Evolutionary conservation across 2,888 invertebrate species (phyloP).

Genomic region (Rhyacophila evoluta): DNA sequence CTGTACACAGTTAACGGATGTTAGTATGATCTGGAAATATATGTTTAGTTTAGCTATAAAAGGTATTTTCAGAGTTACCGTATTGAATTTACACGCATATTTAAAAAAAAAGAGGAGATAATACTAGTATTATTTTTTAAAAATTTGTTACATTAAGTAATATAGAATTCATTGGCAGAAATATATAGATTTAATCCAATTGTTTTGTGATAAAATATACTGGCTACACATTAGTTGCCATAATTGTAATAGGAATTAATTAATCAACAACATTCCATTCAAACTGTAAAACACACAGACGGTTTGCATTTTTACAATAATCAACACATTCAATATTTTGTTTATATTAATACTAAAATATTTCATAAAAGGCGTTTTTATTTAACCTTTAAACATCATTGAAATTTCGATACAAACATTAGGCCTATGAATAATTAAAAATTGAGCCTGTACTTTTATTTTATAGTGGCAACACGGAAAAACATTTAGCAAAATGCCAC

Average conservation of each 20-base stretch:
- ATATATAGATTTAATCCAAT: too few species aligned
- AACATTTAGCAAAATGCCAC: not conserved
- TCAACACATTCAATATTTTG: not conserved
- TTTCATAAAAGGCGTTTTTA: slow-evolving; percentile 15
- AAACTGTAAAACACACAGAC: not conserved
- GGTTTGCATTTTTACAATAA: not conserved
- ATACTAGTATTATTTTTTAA: too few species aligned
- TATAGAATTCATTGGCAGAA: too few species aligned
- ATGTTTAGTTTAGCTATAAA: too few species aligned
- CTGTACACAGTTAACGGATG: too few species aligned
- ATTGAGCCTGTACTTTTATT: not conserved
- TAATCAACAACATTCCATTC: not conserved
- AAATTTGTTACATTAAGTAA: too few species aligned
- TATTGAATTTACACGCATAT: too few species aligned
- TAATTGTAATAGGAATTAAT: not conserved
- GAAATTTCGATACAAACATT: not conserved
- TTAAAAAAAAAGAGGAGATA: too few species aligned
- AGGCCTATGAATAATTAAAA: slow-evolving; percentile 6
- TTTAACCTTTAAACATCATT: not conserved
- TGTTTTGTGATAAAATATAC: not conserved
- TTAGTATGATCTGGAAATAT: too few species aligned
- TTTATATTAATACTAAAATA: not conserved
- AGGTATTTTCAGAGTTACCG: too few species aligned
- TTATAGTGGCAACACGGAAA: not conserved
- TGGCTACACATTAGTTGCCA: not conserved